Conservation (phyloP, 2,888 invertebrate species). For the Nebria salina region DNA sequence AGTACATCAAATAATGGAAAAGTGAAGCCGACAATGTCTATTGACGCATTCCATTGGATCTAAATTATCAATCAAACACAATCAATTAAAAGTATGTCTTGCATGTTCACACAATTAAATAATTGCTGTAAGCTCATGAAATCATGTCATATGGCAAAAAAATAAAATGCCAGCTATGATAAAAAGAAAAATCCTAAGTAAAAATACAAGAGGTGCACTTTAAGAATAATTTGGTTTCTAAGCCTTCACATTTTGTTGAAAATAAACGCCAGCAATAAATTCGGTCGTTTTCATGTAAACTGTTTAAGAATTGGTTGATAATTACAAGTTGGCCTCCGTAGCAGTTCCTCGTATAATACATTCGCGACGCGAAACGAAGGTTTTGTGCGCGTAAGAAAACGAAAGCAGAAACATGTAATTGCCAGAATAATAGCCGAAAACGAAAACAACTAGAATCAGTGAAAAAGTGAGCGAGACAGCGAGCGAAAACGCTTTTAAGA, state of each 20-base stretch:
- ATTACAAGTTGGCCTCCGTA: conserved; percentile 37
- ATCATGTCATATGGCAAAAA: too few relatives aligned
- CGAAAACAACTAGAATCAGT: conserved; percentile 20
- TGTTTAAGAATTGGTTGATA: conserved; percentile 38
- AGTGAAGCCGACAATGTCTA: too few relatives aligned
- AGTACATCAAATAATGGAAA: too few relatives aligned
- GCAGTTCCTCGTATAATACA: conserved; percentile 27
- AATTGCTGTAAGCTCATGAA: too few relatives aligned
- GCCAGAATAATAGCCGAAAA: conserved; percentile 36
- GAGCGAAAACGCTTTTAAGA: neutral
- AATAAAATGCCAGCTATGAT: neutral
- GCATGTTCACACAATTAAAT: too few relatives aligned
- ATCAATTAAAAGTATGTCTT: too few relatives aligned
- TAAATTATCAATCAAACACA: too few relatives aligned
- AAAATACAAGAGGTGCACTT: neutral
- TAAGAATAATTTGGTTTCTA: neutral
- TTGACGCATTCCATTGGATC: too few relatives aligned
- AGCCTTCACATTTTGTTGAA: neutral
- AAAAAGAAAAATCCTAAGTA: neutral
- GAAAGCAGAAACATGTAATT: conserved; percentile 44
- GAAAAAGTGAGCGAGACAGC: neutral
- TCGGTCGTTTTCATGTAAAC: conserved; percentile 35
- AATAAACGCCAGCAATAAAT: neutral
- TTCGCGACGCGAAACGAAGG: neutral
- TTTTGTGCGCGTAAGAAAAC: conserved; percentile 22